Percentiles rank a stretch among this genome's conserved stretches.
phyloP scores from a whole-genome alignment of 2,797 vertebrate species.

The Acropternis orthonyx region DNA sequence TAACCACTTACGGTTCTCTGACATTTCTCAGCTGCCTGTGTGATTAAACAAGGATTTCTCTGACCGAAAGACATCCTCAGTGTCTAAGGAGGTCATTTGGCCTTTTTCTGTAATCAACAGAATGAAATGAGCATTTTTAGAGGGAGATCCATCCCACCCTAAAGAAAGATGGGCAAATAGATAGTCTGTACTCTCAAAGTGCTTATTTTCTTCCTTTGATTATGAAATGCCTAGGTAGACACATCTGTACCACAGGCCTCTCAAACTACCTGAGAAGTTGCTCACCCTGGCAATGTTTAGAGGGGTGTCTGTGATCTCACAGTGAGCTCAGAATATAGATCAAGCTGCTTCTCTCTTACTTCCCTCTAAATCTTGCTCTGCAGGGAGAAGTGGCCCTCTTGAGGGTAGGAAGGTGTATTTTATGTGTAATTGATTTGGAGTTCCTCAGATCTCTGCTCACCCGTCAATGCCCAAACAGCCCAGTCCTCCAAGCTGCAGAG shows the following conservation, averaged over 20 bases:
- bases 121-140: neutral
- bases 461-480: neutral
- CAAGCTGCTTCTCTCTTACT: neutral
- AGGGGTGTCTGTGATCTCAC: neutral
- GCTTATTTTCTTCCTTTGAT: neutral
- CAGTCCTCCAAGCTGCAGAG: neutral
- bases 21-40: neutral
- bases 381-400: neutral
- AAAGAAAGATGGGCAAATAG: neutral
- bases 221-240: neutral
- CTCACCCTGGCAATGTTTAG: neutral
- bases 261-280: neutral
- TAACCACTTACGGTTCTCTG: neutral
- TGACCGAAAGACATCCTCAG: accelerated
- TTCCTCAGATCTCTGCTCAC: neutral
- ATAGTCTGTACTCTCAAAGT: neutral
- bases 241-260: neutral
- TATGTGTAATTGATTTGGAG: neutral
- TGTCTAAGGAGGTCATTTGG: neutral
- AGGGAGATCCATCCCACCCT: neutral
- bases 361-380: neutral
- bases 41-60: neutral
- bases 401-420: neutral
- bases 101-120: neutral
- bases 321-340: neutral